A percentile compares a stretch with the other conserved stretches of the same genome.
Evolutionary conservation across 2,888 invertebrate genomes (phyloP).

Genomic region (Temnothorax rugatulus): DNA sequence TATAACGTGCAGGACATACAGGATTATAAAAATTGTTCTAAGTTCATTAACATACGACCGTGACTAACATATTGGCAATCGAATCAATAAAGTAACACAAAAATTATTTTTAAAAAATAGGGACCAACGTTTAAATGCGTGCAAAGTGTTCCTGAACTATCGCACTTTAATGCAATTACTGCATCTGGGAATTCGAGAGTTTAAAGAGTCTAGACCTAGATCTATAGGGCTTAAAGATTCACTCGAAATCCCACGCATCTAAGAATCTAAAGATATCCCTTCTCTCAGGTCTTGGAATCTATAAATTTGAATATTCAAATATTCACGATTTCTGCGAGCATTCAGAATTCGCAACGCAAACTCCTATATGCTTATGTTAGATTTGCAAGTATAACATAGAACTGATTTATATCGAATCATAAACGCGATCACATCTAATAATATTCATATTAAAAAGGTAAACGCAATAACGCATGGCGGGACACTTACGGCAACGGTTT

Average conservation of each 20-base stretch:
- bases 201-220: neutral
- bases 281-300: neutral
- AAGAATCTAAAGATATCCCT: slow-evolving; percentile 9
- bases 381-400: neutral
- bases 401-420: neutral
- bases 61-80: neutral
- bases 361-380: neutral
- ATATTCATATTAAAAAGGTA: slow-evolving; percentile 18
- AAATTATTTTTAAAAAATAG: neutral
- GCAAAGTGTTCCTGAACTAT: slow-evolving; percentile 12
- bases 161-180: slow-evolving; percentile 16
- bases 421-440: neutral
- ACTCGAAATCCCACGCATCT: neutral
- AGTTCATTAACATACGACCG: slow-evolving; percentile 17
- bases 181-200: neutral
- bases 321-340: neutral
- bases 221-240: neutral
- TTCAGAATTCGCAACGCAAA: slow-evolving; percentile 7
- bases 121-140: neutral
- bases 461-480: neutral
- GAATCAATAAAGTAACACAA: neutral
- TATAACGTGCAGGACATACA: slow-evolving; percentile 43
- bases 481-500: slow-evolving; percentile 19
- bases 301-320: slow-evolving; percentile 25
- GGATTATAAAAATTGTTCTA: slow-evolving; percentile 55